Evolutionary conservation across 2,888 invertebrate genomes (phyloP).

Genomic region (Tachina lurida): DNA sequence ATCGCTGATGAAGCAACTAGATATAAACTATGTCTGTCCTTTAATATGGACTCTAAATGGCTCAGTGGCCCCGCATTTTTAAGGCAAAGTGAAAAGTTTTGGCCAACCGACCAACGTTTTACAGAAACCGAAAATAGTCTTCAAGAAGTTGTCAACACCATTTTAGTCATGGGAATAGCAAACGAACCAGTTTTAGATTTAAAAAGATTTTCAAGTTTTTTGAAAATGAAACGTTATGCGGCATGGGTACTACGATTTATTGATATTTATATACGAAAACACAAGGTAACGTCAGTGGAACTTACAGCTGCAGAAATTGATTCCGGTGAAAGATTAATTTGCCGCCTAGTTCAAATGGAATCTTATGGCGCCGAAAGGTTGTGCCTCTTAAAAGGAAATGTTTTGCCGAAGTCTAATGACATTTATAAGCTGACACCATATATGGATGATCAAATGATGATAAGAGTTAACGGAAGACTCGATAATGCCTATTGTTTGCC

Average conservation of each 20-base stretch:
- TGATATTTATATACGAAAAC: background rate
- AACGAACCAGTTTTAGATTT: background rate
- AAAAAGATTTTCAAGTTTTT: background rate
- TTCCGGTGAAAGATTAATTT: slow-evolving; percentile 34
- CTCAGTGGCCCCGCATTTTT: slow-evolving; percentile 53
- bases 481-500: slow-evolving; percentile 60
- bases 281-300: background rate
- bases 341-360: slow-evolving; percentile 34
- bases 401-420: background rate
- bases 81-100: background rate
- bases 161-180: background rate
- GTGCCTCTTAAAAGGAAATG: slow-evolving; percentile 15
- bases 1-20: slow-evolving; percentile 59
- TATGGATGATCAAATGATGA: slow-evolving; percentile 43
- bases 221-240: slow-evolving; percentile 30
- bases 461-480: slow-evolving; percentile 27
- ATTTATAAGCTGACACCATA: slow-evolving; percentile 21
- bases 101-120: slow-evolving; percentile 1
- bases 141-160: slow-evolving; percentile 13
- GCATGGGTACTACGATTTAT: slow-evolving; percentile 23
- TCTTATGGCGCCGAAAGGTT: background rate
- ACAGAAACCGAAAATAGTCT: slow-evolving; percentile 3
- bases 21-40: background rate
- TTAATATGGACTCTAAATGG: slow-evolving; percentile 13
- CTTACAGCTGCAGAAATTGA: slow-evolving; percentile 55